A percentile compares a stretch with the other conserved stretches of the same genome.
Conservation (phyloP, 2,888 invertebrate species). For the Plebejus melissa region DNA sequence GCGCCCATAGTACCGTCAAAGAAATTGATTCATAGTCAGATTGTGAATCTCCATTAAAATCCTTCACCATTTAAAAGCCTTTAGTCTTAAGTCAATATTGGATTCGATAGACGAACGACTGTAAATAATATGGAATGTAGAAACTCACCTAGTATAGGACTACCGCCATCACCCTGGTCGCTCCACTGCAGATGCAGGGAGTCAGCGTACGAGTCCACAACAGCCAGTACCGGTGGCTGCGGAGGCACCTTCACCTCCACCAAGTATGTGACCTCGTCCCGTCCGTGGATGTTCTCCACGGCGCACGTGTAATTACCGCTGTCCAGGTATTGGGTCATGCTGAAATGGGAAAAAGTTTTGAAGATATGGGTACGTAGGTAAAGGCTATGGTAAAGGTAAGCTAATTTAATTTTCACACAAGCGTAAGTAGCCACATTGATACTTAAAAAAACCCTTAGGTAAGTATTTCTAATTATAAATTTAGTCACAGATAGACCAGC, state of each 20-base stretch:
- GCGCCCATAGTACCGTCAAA: too few species aligned
- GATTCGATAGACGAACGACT: background rate
- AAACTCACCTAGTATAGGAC: conserved; percentile 81
- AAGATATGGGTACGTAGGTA: too few species aligned
- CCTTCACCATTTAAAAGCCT: too few species aligned
- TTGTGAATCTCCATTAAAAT: too few species aligned
- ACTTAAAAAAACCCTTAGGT: too few species aligned
- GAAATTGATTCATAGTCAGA: too few species aligned
- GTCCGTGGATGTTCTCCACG: conserved; percentile 90
- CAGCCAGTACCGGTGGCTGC: conserved; percentile 88
- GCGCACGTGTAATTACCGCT: conserved; percentile 94
- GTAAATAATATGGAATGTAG: background rate
- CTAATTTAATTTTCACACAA: too few species aligned
- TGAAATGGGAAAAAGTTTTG: conserved; percentile 41
- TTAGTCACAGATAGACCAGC: too few species aligned
- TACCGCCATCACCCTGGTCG: conserved; percentile 89
- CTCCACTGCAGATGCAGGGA: conserved; percentile 90
- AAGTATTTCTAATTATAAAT: too few species aligned
- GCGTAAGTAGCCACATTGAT: too few species aligned
- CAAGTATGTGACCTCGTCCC: conserved; percentile 89
- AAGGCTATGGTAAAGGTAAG: too few species aligned
- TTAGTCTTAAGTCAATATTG: background rate
- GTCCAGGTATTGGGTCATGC: conserved; percentile 86
- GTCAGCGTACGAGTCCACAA: conserved; percentile 90
- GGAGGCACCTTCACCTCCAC: conserved; percentile 90